Conservation (phyloP, 1,140 invertebrate species). For the Rhagoletis zephyria region DNA sequence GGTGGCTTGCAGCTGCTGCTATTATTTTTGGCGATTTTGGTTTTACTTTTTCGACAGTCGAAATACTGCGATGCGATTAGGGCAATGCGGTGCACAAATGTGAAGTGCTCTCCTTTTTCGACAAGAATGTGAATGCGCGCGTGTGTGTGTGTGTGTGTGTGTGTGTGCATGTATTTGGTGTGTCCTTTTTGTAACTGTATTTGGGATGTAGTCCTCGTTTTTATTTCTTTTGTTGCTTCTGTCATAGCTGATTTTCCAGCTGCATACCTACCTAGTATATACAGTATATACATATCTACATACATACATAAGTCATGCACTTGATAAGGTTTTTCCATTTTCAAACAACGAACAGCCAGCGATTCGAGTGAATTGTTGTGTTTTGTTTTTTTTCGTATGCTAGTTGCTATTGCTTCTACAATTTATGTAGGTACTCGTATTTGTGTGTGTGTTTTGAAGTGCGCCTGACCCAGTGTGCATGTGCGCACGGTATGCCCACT, state of each 20-base stretch:
- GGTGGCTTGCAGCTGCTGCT: conserved; percentile 16
- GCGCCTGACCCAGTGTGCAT: not conserved
- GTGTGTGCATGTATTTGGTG: not conserved
- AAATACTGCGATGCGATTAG: conserved; percentile 26
- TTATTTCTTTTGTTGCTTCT: not conserved
- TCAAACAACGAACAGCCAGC: conserved; percentile 6
- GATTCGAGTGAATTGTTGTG: not conserved
- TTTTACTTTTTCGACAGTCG: not conserved
- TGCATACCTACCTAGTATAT: not conserved
- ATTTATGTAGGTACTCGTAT: too few species aligned
- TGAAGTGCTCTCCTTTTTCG: conserved; percentile 24
- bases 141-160: not conserved
- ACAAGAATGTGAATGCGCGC: too few species aligned
- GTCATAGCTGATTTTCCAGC: conserved; percentile 18
- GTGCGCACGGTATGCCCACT: not conserved
- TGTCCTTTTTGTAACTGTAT: conserved; percentile 1
- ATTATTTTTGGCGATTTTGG: conserved; percentile 12
- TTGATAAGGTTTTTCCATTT: conserved; percentile 50
- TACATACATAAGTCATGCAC: conserved; percentile 40
- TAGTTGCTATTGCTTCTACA: not conserved
- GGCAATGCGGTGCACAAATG: conserved; percentile 1
- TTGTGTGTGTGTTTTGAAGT: too few species aligned
- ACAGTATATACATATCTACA: not conserved
- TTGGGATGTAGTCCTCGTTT: not conserved
- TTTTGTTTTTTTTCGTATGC: not conserved